Base-by-base conservation (phyloP, 1,140 invertebrate genomes). In the Zaprionus taronus region DNA sequence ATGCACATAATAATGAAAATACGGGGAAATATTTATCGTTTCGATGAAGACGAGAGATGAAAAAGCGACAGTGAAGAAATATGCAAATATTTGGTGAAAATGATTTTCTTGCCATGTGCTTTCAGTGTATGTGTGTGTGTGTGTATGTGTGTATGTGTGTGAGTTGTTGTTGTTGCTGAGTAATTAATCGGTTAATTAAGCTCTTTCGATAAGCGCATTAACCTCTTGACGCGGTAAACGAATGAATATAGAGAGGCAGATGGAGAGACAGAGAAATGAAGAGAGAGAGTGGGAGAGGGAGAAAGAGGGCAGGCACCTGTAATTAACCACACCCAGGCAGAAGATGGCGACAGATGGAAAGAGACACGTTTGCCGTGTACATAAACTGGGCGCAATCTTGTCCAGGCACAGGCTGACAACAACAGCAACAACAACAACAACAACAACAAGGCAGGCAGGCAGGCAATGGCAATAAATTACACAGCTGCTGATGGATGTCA, bases 401-500 rank as follows among this genome's bases (percentile, higher is more conserved):
- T 11, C 49, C 44, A 41, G 44, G 51, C 60, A 49, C 69, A 57
- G 62, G 26, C 65, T 38, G 47, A 47, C 72, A 47, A 36, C 58
- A 53, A 38, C 62, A 51, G 31, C 62, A 22, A 6, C 47, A 36
- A 36, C 28, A 44, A 7, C 47, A 36, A 36, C 28, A 44, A 7
- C 41, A 20, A 0, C 44, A 49, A 12, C 44, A 20, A n/a, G 12
- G 26, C 28, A 31, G 38, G 5, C 38, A n/a, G 38, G n/a, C 41
- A 31, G 26, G 64, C 55, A 56, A 57, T 41, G 65, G 70, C 79
- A 83, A 83, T 79, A 83, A 83, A 83, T 83, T 83, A 78, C 75
- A 62, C 80, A 81, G 67, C 75, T 83, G 79, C 80, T 83, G 80
- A 83, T 81, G 75, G 80, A 78, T 81, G 79, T 83, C 80, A 83